Percentiles rank a stretch among this genome's conserved stretches.
phyloP scores from a whole-genome alignment of 2,113 vertebrate genomes.

The Pteropus alecto region DNA sequence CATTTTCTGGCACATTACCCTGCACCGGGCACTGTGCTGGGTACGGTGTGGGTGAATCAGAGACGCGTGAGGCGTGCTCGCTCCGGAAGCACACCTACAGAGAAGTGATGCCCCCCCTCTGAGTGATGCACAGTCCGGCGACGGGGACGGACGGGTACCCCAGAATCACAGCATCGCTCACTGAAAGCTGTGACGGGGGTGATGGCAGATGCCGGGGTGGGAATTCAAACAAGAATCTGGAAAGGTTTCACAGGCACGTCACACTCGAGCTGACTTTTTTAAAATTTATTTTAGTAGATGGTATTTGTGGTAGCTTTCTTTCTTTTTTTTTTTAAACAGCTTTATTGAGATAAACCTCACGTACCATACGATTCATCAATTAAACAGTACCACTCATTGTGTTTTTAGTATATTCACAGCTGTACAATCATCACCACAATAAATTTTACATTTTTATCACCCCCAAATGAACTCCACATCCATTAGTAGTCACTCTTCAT shows the following conservation, averaged over 20 bases:
- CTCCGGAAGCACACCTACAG: too few species aligned
- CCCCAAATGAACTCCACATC: neutral
- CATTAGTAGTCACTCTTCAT: neutral
- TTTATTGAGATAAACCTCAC: neutral
- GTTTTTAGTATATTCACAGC: neutral
- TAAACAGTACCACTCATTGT: neutral
- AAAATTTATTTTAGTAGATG: neutral
- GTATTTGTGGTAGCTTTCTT: neutral
- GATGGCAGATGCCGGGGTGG: fast-evolving
- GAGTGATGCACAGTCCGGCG: fast-evolving
- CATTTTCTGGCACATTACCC: neutral
- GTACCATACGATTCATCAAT: neutral
- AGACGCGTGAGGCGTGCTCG: too few species aligned
- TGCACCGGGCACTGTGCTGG: neutral
- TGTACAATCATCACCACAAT: neutral
- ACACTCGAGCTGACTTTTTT: neutral
- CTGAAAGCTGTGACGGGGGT: neutral
- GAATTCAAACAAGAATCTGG: neutral
- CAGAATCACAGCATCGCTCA: fast-evolving
- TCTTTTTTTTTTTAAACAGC: neutral
- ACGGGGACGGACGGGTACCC: neutral
- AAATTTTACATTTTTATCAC: neutral
- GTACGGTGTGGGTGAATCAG: too few species aligned
- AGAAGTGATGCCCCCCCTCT: too few species aligned
- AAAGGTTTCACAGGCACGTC: neutral